Percentiles rank a stretch among this genome's conserved stretches.
Evolutionary conservation across 2,113 vertebrate genomes (phyloP).

Genomic region (Sander vitreus): DNA sequence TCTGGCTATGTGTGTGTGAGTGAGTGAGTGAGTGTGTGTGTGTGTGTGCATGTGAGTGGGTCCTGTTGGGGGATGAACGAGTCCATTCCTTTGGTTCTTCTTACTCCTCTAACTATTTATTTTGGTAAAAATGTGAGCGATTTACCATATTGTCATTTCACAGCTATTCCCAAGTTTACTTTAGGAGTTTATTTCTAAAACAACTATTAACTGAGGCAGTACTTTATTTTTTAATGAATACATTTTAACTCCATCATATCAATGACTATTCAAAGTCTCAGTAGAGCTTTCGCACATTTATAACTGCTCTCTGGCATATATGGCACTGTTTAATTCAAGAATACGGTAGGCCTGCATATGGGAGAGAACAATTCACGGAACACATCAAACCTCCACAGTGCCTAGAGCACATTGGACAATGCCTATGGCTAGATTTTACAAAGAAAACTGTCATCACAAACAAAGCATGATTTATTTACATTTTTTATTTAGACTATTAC

Average conservation of each 20-base stretch:
- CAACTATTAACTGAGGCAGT: neutral
- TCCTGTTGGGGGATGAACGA: conserved; percentile 19
- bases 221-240: neutral
- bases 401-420: too few species aligned
- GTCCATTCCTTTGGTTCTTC: neutral
- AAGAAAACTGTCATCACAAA: too few species aligned
- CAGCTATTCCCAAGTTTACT: neutral
- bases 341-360: too few species aligned
- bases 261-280: neutral
- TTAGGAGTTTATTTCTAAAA: neutral
- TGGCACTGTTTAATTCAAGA: too few species aligned
- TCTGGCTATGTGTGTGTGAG: neutral
- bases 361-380: too few species aligned
- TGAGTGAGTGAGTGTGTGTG: too few species aligned
- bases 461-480: too few species aligned
- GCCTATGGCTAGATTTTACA: too few species aligned
- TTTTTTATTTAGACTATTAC: too few species aligned
- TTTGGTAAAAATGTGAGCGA: neutral
- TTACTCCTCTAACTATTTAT: conserved; percentile 31
- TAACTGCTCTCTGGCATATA: too few species aligned
- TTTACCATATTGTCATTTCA: neutral
- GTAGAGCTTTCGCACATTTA: neutral
- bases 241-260: neutral
- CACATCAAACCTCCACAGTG: too few species aligned
- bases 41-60: neutral